Conservation (phyloP, 1,140 invertebrate genomes). For the Hyles euphorbiae region DNA sequence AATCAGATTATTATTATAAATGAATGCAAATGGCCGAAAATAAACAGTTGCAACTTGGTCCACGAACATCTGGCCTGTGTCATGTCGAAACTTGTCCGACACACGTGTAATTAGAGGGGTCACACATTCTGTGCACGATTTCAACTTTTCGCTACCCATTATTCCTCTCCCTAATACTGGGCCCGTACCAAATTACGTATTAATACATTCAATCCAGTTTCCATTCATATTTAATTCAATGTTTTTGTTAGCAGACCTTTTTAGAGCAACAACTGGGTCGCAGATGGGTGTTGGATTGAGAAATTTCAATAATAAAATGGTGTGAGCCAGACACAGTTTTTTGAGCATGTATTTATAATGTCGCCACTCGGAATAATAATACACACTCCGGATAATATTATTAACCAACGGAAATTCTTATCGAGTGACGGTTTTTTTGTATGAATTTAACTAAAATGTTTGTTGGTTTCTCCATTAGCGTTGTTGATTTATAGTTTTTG, state of each 20-base stretch:
- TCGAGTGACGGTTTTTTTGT: slow-evolving; percentile 5
- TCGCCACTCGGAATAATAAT: slow-evolving; percentile 15
- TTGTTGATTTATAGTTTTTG: too few species aligned
- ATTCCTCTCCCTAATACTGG: slow-evolving; percentile 60
- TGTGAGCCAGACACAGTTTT: slow-evolving; percentile 34
- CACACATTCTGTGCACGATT: slow-evolving; percentile 39
- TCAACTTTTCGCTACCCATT: slow-evolving; percentile 60
- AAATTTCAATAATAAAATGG: slow-evolving; percentile 64
- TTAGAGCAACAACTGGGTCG: slow-evolving; percentile 64
- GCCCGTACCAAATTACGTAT: slow-evolving; percentile 69
- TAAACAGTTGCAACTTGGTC: too few species aligned
- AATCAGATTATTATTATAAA: too few species aligned
- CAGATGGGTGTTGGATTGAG: slow-evolving; percentile 65
- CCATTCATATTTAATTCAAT: slow-evolving; percentile 67
- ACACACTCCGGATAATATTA: slow-evolving; percentile 22
- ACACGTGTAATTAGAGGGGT: slow-evolving; percentile 39
- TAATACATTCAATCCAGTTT: slow-evolving; percentile 72
- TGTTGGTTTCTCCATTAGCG: too few species aligned
- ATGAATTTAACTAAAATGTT: too few species aligned
- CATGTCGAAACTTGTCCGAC: slow-evolving; percentile 34
- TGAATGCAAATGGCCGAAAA: too few species aligned
- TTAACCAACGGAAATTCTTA: too few species aligned
- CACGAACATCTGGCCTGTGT: slow-evolving; percentile 26
- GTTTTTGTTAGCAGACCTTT: slow-evolving; percentile 64
- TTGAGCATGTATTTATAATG: slow-evolving; percentile 2